A percentile compares a stretch with the other conserved stretches of the same genome.
These are phyloP conservation scores for Strigamia crassipes DNA, from an alignment of 2,888 invertebrate species.

Conservation along the genomic window DNA sequence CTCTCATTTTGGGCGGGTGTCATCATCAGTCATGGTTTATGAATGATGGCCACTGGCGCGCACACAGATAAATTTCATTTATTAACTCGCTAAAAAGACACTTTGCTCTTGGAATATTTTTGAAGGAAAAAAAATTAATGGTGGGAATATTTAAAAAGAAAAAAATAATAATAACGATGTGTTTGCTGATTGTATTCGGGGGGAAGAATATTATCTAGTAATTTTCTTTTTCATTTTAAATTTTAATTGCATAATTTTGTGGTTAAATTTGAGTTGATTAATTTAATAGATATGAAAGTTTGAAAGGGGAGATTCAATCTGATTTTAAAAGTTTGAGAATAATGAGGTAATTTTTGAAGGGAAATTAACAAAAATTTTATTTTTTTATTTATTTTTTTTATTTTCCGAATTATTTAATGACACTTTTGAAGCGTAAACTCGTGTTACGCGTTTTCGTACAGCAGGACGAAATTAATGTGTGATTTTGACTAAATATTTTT, in stretches of 20 bases:
- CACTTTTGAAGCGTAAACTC: too few species aligned
- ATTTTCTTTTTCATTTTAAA: background rate
- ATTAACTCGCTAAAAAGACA: slow-evolving; percentile 7
- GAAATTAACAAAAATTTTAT: too few species aligned
- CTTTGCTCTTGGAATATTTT: background rate
- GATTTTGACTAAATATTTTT: too few species aligned
- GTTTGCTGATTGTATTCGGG: background rate
- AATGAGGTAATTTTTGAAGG: background rate
- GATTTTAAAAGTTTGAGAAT: background rate
- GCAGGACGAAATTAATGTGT: too few species aligned
- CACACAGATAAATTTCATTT: slow-evolving; percentile 6
- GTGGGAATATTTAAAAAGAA: background rate
- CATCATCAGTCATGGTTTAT: slow-evolving; percentile 16
- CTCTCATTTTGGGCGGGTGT: slow-evolving; percentile 16
- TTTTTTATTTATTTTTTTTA: too few species aligned
- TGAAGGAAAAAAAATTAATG: too few species aligned
- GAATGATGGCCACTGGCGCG: slow-evolving; percentile 16
- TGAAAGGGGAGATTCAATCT: background rate
- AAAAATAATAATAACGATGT: background rate
- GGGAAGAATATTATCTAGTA: background rate
- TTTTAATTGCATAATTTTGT: slow-evolving; percentile 13
- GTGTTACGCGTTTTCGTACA: too few species aligned
- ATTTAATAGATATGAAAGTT: background rate
- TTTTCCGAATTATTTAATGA: too few species aligned
- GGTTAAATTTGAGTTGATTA: background rate